Evolutionary conservation across 2,888 invertebrate species (phyloP).

Genomic region (Petrolisthes manimaculis): DNA sequence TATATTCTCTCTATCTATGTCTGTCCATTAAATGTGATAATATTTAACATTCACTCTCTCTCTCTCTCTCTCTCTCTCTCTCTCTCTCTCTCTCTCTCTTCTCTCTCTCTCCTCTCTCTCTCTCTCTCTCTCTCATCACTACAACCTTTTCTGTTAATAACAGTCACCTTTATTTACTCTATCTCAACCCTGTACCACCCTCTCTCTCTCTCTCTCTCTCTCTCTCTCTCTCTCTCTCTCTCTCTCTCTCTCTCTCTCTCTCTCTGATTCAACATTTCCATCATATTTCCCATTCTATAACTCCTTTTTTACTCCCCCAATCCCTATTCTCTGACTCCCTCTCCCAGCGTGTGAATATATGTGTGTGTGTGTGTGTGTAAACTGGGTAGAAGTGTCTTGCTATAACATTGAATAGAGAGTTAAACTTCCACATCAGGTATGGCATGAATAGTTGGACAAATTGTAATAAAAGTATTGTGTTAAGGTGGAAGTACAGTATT

Average conservation of each 20-base stretch:
- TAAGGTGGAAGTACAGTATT: too few species aligned
- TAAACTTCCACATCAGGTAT: too few species aligned
- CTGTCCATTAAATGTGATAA: neutral
- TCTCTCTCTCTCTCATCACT: neutral
- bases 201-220: slow-evolving; percentile 8
- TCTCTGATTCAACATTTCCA: neutral
- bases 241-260: neutral
- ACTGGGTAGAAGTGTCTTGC: too few species aligned
- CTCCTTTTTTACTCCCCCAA: neutral
- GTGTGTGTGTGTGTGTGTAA: neutral
- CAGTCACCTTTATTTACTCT: neutral
- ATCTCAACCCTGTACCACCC: neutral
- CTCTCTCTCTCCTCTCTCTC: neutral
- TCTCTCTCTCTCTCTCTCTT: slow-evolving; percentile 29
- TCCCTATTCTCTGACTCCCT: neutral
- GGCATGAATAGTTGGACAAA: too few species aligned
- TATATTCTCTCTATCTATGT: neutral
- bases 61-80: slow-evolving; percentile 17
- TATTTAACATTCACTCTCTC: neutral
- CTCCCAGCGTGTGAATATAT: neutral
- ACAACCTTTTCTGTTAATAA: neutral
- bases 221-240: neutral
- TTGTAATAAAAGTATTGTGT: too few species aligned
- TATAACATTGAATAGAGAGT: too few species aligned
- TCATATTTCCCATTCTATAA: neutral